Conservation (phyloP, 2,113 vertebrate species). For the Electrona antarctica region DNA sequence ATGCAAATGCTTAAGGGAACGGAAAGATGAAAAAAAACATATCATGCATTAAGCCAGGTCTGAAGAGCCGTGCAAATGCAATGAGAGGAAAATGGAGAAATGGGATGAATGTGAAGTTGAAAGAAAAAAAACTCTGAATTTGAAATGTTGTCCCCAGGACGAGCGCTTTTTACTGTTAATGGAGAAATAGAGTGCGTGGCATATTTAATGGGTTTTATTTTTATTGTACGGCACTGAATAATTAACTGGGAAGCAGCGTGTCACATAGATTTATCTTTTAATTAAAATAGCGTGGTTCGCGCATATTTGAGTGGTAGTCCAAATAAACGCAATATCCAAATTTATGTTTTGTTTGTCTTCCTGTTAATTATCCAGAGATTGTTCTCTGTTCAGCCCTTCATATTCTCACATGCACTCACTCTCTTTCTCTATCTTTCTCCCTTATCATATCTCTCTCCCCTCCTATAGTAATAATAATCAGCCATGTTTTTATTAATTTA, state of each 20-base stretch:
- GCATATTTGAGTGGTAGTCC: slow-evolving; percentile 99
- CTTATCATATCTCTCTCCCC: slow-evolving; percentile 66
- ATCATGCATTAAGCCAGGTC: background rate
- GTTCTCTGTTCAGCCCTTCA: slow-evolving; percentile 90
- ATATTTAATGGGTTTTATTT: slow-evolving; percentile 99
- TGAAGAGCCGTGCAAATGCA: slow-evolving; percentile 33
- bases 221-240: slow-evolving; percentile 99
- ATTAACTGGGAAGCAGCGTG: slow-evolving; percentile 99
- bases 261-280: slow-evolving; percentile 99
- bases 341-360: slow-evolving; percentile 99
- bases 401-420: slow-evolving; percentile 78
- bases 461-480: slow-evolving; percentile 90
- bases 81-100: slow-evolving; percentile 16
- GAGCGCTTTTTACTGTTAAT: slow-evolving; percentile 99
- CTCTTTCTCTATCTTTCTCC: slow-evolving; percentile 79
- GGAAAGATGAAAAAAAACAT: background rate
- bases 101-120: slow-evolving; percentile 14
- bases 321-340: slow-evolving; percentile 99
- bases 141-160: slow-evolving; percentile 96
- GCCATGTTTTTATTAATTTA: slow-evolving; percentile 85
- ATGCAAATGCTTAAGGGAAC: background rate
- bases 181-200: slow-evolving; percentile 99
- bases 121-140: slow-evolving; percentile 72
- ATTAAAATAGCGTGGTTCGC: slow-evolving; percentile 99
- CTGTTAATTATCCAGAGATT: slow-evolving; percentile 99